Base-by-base conservation (phyloP, 2,797 vertebrate genomes). In the Sparidentex hasta region DNA sequence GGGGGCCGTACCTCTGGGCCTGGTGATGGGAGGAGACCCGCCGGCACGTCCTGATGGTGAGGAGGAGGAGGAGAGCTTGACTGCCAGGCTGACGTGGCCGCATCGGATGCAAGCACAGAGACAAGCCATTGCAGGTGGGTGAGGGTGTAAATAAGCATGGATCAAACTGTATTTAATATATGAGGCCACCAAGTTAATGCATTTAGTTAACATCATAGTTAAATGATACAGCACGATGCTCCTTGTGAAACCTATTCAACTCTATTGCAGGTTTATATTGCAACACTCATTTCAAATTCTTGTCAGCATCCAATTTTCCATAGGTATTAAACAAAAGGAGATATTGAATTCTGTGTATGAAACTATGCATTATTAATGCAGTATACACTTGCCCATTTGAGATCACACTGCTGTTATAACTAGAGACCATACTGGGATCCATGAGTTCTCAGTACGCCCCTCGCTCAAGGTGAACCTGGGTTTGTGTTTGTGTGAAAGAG, bases 11-110 rank as follows among this genome's bases (percentile, higher is more conserved):
- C 94, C 94, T 46, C 87, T 96, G 0, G 93, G 93, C 43, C 87
- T 94, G 78, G 93, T 96, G 88, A 94, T 96, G 94, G 93, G 92
- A 25, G 94, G 93, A 33, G 92, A 93, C 55, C 90, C 93, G 0
- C 91, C 93, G 0, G 90, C 88, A 3, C 80, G 50, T 66, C 91
- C 94, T 13, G 90, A 91, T 0, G 88, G 87, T 1, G 92, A 91
- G 16, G 90, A 93, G 20, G 88, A 88, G 46, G 84, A 87, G 20
- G 88, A 88, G 58, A 85, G 87, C 46, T 68, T 92, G 75, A 92
- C 87, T 0, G 64, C 70, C 43, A 88, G 91, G 55, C 78, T 92
- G 65, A 86, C 78, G 2, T 90, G 90, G 90, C 84, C 92, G 11
- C 77, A 78, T 76, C 85, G 76, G 41, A 76, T 68, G 20, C 89